A percentile compares a stretch with the other conserved stretches of the same genome.
phyloP scores from a whole-genome alignment of 2,797 vertebrate species.

The Luscinia luscinia region DNA sequence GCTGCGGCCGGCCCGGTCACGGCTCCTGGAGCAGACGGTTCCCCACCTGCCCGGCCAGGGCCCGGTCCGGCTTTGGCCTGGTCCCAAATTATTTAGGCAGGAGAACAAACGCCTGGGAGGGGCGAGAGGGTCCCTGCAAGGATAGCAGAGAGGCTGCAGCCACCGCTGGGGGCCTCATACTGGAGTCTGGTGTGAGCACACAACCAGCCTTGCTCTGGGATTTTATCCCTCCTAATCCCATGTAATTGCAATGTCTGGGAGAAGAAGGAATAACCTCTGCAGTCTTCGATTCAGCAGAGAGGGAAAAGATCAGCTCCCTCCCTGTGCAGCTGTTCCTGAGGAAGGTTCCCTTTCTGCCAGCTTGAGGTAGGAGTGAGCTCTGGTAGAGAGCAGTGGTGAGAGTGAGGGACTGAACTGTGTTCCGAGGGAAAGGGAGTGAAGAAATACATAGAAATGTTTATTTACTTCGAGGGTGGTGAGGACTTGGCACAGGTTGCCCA shows the following conservation, averaged over 20 bases:
- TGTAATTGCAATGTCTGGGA: background rate
- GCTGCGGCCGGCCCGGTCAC: background rate
- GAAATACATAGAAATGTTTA: background rate
- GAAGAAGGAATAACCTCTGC: background rate
- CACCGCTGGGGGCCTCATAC: too few species aligned
- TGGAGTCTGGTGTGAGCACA: background rate
- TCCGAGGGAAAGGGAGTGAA: background rate
- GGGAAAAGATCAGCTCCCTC: background rate
- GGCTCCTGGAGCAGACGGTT: fast-evolving
- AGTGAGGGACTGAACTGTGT: background rate
- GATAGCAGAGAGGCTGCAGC: too few species aligned
- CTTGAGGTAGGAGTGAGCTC: background rate
- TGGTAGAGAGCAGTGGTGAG: background rate
- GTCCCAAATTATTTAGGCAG: background rate
- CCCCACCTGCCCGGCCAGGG: background rate
- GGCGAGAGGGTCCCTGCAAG: background rate
- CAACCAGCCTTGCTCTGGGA: fast-evolving
- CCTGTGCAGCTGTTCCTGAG: background rate
- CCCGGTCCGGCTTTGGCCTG: background rate
- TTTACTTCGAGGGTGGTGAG: background rate
- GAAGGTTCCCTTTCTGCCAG: background rate
- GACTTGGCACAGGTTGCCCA: background rate
- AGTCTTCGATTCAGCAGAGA: too few species aligned
- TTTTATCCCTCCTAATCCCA: background rate
- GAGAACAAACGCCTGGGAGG: background rate